Evolutionary conservation across 2,888 invertebrate genomes (phyloP), one percentile per base, ranked within the genome.

Genomic region (Agonopterix alstromeriana): DNA sequence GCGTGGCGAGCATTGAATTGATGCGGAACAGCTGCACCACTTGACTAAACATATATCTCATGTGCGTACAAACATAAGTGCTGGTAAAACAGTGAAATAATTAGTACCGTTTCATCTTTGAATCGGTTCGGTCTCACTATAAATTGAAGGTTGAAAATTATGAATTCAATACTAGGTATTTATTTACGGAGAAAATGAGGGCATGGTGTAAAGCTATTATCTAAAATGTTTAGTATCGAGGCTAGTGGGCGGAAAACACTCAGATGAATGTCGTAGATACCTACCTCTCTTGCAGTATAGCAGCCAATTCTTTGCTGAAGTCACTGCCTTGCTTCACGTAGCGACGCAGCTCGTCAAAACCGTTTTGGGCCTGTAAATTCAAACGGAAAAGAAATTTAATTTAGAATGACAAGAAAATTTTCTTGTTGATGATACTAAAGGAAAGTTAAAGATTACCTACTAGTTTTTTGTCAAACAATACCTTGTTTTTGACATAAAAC

Each of bases 301-400:
- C 90, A 5, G 96, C 93, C 47, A 98, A 89, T 72, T 98, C 98
- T 73, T 98, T 97, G 85, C 97, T 97, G 77, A 97, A 97, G 76
- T 98, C 97, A 44, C 96, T 95, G 41, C 98, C 97, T 79, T 97
- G 97, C 77, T 98, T 98, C 62, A 98, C 95, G 76, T 96, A 97
- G 58, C 95, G 92, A 50, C 97, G 92, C 45, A 98, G 90, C 77
- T 98, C 98, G 69, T 98, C 97, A 79, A 98, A 98, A 27, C 97
- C 97, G 81, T 95, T 95, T 83, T 96, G 95, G 53, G 94, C 97
- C 97, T 98, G 91, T 27, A 5, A 27, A 27, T 27, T 27, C 3
- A 27, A 5, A 27, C 27, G 27, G 42, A 92, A 62, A 55, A 52
- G 54, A 46, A n/a, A 42, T 38, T 10, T n/a, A 38, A 38, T 38